phyloP scores from a whole-genome alignment of 2,888 invertebrate genomes.

The Catocala fraxini region DNA sequence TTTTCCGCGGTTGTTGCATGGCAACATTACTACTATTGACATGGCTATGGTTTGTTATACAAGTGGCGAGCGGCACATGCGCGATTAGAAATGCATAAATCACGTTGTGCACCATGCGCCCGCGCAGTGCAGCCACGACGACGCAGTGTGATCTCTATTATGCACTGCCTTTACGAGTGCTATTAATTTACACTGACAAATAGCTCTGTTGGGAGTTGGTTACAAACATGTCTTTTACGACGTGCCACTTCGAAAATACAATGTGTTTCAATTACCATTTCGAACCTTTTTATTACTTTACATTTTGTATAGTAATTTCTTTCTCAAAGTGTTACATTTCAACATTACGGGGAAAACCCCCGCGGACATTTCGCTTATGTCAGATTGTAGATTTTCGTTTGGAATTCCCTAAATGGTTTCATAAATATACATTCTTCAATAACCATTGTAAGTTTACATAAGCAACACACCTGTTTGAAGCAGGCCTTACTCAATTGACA shows the following conservation, averaged over 20 bases:
- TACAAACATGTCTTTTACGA: constrained; percentile 19
- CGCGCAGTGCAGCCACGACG: constrained; percentile 46
- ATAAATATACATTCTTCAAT: constrained; percentile 1
- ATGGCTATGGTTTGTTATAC: constrained; percentile 56
- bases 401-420: constrained; percentile 6
- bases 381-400: background rate
- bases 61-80: constrained; percentile 57
- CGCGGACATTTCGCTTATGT: background rate
- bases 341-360: constrained; percentile 7
- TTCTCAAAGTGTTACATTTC: background rate
- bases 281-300: constrained; percentile 14
- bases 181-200: constrained; percentile 37
- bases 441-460: constrained; percentile 9
- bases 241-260: constrained; percentile 15
- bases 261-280: constrained; percentile 28
- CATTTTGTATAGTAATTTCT: constrained; percentile 10
- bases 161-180: constrained; percentile 44
- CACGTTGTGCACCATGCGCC: constrained; percentile 72
- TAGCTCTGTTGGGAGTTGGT: constrained; percentile 20
- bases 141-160: constrained; percentile 57
- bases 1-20: constrained; percentile 45
- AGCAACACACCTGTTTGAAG: constrained; percentile 9
- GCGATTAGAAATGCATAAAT: constrained; percentile 71
- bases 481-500: constrained; percentile 20
- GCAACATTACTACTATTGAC: constrained; percentile 50